Evolutionary conservation across 2,113 vertebrate species (phyloP).

Genomic region (Brevimyrus niger): DNA sequence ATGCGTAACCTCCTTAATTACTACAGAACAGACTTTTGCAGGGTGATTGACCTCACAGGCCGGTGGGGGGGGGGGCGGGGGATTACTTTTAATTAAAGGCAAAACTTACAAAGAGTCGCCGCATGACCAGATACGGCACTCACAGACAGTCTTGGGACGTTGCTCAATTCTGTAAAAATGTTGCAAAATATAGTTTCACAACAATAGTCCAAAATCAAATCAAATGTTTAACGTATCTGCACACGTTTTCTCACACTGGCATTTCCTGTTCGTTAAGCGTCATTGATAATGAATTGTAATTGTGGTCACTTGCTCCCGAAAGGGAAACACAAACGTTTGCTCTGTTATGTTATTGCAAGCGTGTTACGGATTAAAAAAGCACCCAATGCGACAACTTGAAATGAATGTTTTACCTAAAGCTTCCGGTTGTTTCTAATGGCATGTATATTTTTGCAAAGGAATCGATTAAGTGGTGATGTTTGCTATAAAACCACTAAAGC

Average conservation of each 20-base stretch:
- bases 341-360: background rate
- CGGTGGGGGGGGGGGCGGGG: background rate
- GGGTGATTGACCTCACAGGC: background rate
- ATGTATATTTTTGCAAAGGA: background rate
- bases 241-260: background rate
- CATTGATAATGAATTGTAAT: no score
- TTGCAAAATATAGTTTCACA: background rate
- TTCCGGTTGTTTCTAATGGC: background rate
- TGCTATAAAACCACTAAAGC: background rate
- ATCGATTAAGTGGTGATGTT: background rate
- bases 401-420: background rate
- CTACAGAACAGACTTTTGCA: background rate
- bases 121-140: background rate
- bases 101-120: background rate
- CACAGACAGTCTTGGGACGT: background rate
- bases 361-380: background rate
- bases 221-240: background rate
- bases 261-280: background rate
- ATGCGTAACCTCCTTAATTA: constrained; percentile 8
- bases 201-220: background rate
- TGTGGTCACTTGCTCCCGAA: background rate
- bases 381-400: background rate
- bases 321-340: background rate
- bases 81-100: constrained; percentile 9
- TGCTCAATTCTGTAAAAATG: background rate